These are phyloP conservation scores for Eupithecia tripunctaria DNA, from an alignment of 2,888 invertebrate genomes.

Conservation along the genomic window DNA sequence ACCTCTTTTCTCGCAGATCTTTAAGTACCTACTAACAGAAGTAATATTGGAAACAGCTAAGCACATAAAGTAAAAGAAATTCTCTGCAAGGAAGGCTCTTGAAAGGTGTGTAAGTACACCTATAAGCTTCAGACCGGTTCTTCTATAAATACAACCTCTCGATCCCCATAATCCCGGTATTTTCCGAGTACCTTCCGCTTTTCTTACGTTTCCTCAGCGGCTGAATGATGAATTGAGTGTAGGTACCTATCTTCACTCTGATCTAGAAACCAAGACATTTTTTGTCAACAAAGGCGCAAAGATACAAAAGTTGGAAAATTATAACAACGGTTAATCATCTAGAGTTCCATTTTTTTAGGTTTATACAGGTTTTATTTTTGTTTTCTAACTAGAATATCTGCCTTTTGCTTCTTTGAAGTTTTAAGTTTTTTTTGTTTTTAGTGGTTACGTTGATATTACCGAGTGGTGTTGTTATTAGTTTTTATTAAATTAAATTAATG, in stretches of 20 bases:
- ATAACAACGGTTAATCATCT: no score
- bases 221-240: constrained; percentile 12
- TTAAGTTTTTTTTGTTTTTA: no score
- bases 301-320: no score
- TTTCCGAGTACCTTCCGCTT: constrained; percentile 2
- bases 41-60: neutral
- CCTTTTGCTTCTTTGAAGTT: neutral
- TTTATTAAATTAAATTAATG: neutral
- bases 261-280: neutral
- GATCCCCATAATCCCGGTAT: neutral
- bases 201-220: constrained; percentile 1
- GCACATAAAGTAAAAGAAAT: neutral
- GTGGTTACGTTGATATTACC: neutral
- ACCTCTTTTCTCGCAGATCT: neutral
- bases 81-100: neutral
- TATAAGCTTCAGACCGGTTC: neutral
- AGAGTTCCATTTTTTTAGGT: no score
- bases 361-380: no score
- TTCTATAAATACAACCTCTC: constrained; percentile 10
- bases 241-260: neutral
- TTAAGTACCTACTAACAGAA: neutral
- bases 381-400: no score
- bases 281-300: neutral
- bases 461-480: neutral
- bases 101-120: neutral